These are phyloP conservation scores for Trichacis sp. DNA, from an alignment of 2,888 invertebrate genomes.

Conservation along the genomic window DNA sequence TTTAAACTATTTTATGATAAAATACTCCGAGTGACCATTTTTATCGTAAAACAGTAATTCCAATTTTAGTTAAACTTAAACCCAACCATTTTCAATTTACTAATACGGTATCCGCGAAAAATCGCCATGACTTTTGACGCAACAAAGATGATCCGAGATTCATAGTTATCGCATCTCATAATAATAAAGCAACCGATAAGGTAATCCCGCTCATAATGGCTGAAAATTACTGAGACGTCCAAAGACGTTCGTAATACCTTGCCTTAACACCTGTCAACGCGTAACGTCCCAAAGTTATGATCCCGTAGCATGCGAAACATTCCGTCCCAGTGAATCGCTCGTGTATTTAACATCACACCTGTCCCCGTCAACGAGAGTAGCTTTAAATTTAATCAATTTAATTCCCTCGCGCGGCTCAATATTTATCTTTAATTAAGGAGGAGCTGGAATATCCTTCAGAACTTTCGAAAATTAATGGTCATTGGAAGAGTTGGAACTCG, in stretches of 20 bases:
- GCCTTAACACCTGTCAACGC: constrained; percentile 42
- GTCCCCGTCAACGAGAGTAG: constrained; percentile 11
- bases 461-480: too few relatives aligned
- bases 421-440: not conserved
- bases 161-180: constrained; percentile 17
- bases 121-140: not conserved
- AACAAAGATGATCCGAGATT: constrained; percentile 15
- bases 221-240: constrained; percentile 31
- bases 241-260: constrained; percentile 38
- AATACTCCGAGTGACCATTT: too few relatives aligned
- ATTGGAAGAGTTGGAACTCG: too few relatives aligned
- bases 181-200: constrained; percentile 13
- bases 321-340: constrained; percentile 34
- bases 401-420: constrained; percentile 6
- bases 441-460: too few relatives aligned
- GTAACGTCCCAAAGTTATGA: constrained; percentile 37
- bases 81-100: too few relatives aligned
- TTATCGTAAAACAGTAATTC: too few relatives aligned
- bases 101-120: not conserved
- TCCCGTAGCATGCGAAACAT: constrained; percentile 31
- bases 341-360: constrained; percentile 31
- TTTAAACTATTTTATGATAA: too few relatives aligned
- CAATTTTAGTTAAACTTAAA: too few relatives aligned
- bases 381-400: constrained; percentile 34
- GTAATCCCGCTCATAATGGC: constrained; percentile 31